Conservation (phyloP, 1,140 invertebrate species). For the Aradophagus sp. region DNA sequence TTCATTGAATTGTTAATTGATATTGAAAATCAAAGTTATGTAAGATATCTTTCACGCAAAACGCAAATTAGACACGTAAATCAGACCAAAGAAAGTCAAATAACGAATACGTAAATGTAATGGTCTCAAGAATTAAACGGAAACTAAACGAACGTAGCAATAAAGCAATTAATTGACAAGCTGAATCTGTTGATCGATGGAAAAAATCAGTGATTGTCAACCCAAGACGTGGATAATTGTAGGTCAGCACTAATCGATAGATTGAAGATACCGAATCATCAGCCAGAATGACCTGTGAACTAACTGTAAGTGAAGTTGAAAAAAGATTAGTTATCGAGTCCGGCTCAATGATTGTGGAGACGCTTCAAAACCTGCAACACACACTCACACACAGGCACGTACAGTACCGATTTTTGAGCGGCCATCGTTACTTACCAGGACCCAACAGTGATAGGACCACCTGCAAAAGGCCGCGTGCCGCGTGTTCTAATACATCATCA, state of each 20-base stretch:
- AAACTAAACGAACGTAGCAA: slow-evolving; percentile 29
- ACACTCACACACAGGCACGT: slow-evolving; percentile 67
- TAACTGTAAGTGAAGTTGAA: slow-evolving; percentile 63
- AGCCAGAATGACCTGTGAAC: slow-evolving; percentile 71
- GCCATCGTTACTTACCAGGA: slow-evolving; percentile 73
- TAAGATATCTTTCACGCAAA: no score
- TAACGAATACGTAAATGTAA: slow-evolving; percentile 8
- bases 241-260: slow-evolving; percentile 32
- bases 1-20: not conserved
- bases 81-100: no score
- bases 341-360: slow-evolving; percentile 38
- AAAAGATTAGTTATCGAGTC: slow-evolving; percentile 57
- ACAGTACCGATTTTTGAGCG: slow-evolving; percentile 68
- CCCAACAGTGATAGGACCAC: slow-evolving; percentile 67
- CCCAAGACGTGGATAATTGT: slow-evolving; percentile 40
- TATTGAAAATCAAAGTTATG: no score
- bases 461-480: slow-evolving; percentile 75
- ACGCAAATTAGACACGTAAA: no score
- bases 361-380: slow-evolving; percentile 66
- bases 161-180: slow-evolving; percentile 42
- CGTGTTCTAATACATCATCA: slow-evolving; percentile 75
- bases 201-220: slow-evolving; percentile 42
- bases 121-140: slow-evolving; percentile 22
- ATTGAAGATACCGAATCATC: slow-evolving; percentile 46
- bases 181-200: slow-evolving; percentile 44